phyloP scores from a whole-genome alignment of 2,888 invertebrate species.

The Lasioglossum malachurum region DNA sequence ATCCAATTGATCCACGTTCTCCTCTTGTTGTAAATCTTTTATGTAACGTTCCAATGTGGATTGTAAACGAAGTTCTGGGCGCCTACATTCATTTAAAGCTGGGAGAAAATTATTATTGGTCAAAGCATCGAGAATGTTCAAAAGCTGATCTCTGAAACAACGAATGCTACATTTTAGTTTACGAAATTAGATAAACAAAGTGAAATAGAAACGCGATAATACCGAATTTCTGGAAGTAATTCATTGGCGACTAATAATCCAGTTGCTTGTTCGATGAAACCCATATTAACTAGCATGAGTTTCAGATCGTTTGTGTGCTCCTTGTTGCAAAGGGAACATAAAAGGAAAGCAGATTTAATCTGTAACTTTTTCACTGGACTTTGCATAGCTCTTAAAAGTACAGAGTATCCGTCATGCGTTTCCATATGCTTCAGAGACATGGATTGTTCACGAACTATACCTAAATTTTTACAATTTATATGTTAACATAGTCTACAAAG shows the following conservation, averaged over 20 bases:
- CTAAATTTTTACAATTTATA: constrained; percentile 82
- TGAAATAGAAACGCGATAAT: constrained; percentile 40
- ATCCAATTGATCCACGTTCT: constrained; percentile 77
- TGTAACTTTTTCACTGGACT: constrained; percentile 87
- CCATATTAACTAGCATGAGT: constrained; percentile 80
- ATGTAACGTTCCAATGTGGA: constrained; percentile 77
- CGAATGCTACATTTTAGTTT: background rate
- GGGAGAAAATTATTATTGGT: constrained; percentile 77
- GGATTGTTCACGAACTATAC: constrained; percentile 88
- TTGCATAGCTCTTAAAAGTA: constrained; percentile 87
- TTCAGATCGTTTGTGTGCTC: constrained; percentile 76
- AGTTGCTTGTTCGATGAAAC: constrained; percentile 80
- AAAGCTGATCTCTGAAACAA: constrained; percentile 78
- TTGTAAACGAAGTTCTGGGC: constrained; percentile 79
- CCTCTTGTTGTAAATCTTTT: constrained; percentile 76
- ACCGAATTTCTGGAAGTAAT: constrained; percentile 79
- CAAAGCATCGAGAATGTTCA: constrained; percentile 78
- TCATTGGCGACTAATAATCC: constrained; percentile 75
- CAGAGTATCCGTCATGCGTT: constrained; percentile 88
- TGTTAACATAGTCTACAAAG: background rate
- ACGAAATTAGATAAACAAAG: background rate
- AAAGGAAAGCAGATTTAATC: constrained; percentile 91
- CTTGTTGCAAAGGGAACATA: constrained; percentile 87
- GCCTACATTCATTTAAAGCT: constrained; percentile 80
- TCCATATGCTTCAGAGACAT: constrained; percentile 88